These are phyloP conservation scores for Lasius fuliginosus DNA, from an alignment of 2,888 invertebrate genomes.

Conservation along the genomic window DNA sequence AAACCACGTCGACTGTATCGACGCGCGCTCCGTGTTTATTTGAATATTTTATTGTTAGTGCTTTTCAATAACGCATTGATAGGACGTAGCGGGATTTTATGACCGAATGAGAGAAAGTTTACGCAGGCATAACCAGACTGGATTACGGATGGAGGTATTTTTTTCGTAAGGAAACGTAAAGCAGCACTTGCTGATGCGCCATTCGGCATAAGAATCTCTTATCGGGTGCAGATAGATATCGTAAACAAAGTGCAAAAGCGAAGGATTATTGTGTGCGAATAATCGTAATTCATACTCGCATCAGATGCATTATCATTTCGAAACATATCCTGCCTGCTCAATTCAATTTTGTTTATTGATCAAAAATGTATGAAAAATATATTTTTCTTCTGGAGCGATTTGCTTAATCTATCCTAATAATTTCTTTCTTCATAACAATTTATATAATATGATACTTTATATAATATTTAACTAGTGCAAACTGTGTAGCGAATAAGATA, in stretches of 20 bases:
- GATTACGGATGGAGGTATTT: conserved; percentile 38
- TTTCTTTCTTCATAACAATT: not conserved
- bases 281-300: conserved; percentile 15
- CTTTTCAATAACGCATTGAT: conserved; percentile 64
- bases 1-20: conserved; percentile 53
- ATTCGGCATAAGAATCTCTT: conserved; percentile 16
- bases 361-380: not conserved
- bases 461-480: not conserved
- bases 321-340: not conserved
- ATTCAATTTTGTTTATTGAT: conserved; percentile 23
- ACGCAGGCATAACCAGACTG: conserved; percentile 21
- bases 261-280: conserved; percentile 7
- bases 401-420: not conserved
- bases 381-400: not conserved
- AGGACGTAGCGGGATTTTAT: conserved; percentile 60
- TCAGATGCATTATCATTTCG: not conserved
- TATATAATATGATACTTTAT: not conserved
- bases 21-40: conserved; percentile 48
- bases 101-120: conserved; percentile 21
- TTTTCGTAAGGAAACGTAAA: conserved; percentile 25
- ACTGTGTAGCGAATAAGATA: not conserved
- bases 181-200: conserved; percentile 3
- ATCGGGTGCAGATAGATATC: conserved; percentile 25
- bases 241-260: conserved; percentile 22
- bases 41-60: conserved; percentile 71